Evolutionary conservation across 2,797 vertebrate genomes (phyloP).

Genomic region (Kryptopterus vitreolus): DNA sequence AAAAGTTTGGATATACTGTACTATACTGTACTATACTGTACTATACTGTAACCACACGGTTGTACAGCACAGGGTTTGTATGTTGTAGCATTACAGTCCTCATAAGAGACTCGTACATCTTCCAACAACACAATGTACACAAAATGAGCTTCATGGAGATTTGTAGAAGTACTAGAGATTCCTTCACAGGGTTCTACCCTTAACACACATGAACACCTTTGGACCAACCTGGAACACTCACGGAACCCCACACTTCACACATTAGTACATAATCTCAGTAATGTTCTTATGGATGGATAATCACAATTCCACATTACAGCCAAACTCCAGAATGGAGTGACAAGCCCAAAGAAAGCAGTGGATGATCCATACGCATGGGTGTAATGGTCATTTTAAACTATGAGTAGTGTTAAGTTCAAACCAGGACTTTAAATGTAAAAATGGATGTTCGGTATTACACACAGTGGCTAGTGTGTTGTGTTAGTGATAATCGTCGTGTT

Average conservation of each 20-base stretch:
- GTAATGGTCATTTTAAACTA: background rate
- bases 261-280: too few relatives aligned
- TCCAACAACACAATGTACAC: background rate
- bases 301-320: background rate
- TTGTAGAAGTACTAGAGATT: too few relatives aligned
- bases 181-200: background rate
- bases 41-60: too few relatives aligned
- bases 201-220: background rate
- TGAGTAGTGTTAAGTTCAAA: too few relatives aligned
- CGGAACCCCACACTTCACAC: background rate
- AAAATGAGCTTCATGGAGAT: background rate
- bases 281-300: background rate
- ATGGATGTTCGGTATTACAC: too few relatives aligned
- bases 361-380: background rate
- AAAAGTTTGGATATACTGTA: too few relatives aligned
- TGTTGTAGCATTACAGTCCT: too few relatives aligned
- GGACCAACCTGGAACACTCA: background rate
- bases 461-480: too few relatives aligned
- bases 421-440: too few relatives aligned
- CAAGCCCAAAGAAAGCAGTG: background rate
- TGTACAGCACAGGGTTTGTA: too few relatives aligned
- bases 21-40: too few relatives aligned
- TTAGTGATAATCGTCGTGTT: too few relatives aligned
- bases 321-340: background rate
- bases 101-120: background rate